Evolutionary conservation across 2,113 vertebrate genomes (phyloP).

Genomic region (Lepus europaeus): DNA sequence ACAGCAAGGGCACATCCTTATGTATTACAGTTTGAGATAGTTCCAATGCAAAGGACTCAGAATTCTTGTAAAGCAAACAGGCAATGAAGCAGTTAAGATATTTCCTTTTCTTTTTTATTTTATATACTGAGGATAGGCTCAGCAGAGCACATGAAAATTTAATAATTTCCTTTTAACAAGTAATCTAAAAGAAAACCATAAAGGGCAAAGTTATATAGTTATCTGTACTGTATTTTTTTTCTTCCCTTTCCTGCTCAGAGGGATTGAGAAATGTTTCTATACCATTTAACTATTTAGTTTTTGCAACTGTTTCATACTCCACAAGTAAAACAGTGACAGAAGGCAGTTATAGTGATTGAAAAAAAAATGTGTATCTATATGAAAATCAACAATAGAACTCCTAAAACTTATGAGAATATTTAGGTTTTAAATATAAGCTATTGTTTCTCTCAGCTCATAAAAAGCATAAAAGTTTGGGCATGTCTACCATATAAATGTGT

Average conservation of each 20-base stretch:
- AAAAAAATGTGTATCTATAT: neutral
- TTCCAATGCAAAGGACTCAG: neutral
- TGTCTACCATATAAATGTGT: neutral
- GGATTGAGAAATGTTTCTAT: conserved; percentile 56
- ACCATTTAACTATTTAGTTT: conserved; percentile 63
- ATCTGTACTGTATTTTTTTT: neutral
- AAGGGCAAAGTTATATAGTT: conserved; percentile 53
- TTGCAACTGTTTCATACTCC: conserved; percentile 15
- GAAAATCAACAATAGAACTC: conserved; percentile 11
- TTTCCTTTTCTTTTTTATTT: conserved; percentile 38
- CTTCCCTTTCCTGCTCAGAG: conserved; percentile 44
- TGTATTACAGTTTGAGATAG: neutral
- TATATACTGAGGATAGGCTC: conserved; percentile 21
- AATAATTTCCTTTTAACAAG: conserved; percentile 75
- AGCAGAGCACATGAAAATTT: conserved; percentile 68
- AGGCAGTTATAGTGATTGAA: conserved; percentile 28
- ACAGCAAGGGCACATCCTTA: neutral
- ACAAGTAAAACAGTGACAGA: neutral
- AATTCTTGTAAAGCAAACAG: neutral
- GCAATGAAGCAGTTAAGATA: conserved; percentile 59
- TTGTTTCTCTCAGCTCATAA: neutral
- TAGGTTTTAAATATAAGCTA: neutral
- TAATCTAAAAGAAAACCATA: conserved; percentile 61
- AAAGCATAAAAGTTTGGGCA: neutral
- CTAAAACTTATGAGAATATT: conserved; percentile 2